Evolutionary conservation across 2,888 invertebrate species (phyloP).

Genomic region (Cephus pygmeus): DNA sequence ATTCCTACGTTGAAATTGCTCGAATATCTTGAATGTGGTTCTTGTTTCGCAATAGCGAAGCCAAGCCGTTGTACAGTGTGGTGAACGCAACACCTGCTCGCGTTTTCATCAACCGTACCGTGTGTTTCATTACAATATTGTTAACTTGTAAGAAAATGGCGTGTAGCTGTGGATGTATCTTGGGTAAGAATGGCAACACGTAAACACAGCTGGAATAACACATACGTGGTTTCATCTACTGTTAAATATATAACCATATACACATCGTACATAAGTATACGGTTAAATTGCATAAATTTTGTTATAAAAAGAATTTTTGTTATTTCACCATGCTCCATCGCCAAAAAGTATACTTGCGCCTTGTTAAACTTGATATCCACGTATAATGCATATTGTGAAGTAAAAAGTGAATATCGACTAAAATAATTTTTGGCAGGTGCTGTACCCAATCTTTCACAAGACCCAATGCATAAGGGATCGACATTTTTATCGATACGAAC

Average conservation of each 20-base stretch:
- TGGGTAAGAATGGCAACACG: background rate
- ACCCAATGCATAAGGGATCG: background rate
- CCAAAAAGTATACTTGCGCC: no score
- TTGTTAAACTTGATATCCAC: background rate
- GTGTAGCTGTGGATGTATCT: background rate
- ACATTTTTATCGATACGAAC: background rate
- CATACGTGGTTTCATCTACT: background rate
- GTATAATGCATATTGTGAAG: background rate
- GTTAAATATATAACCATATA: background rate
- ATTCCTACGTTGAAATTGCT: slow-evolving; percentile 58
- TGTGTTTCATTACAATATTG: background rate
- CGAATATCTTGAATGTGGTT: slow-evolving; percentile 53
- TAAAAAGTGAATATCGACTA: background rate
- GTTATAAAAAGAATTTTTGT: background rate
- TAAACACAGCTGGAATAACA: background rate
- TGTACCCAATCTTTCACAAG: background rate
- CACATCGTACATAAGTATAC: background rate
- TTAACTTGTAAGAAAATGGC: background rate
- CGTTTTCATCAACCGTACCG: slow-evolving; percentile 4
- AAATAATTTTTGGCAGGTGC: background rate
- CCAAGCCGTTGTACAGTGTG: background rate
- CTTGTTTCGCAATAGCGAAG: slow-evolving; percentile 19
- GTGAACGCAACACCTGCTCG: slow-evolving; percentile 1
- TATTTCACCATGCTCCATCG: background rate
- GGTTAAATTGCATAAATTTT: background rate